Evolutionary conservation across 1,140 invertebrate genomes (phyloP).

Genomic region (Sitophilus oryzae): DNA sequence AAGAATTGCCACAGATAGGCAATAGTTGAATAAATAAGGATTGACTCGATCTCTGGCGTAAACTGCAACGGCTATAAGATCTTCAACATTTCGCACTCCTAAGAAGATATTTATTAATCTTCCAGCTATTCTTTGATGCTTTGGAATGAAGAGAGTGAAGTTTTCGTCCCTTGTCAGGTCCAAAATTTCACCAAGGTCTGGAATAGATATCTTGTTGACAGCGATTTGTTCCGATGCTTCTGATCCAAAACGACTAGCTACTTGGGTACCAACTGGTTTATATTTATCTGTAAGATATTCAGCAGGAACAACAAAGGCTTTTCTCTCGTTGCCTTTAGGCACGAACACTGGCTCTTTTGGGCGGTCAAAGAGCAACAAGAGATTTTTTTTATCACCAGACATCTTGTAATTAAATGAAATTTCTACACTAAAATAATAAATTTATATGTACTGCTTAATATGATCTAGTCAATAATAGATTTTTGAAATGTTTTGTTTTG

Average conservation of each 20-base stretch:
- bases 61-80: slow-evolving; percentile 61
- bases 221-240: slow-evolving; percentile 51
- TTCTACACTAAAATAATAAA: too few species aligned
- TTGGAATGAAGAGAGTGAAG: slow-evolving; percentile 71
- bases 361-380: slow-evolving; percentile 62
- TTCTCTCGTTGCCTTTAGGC: slow-evolving; percentile 52
- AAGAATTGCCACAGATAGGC: slow-evolving; percentile 65
- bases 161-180: slow-evolving; percentile 59
- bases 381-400: slow-evolving; percentile 40
- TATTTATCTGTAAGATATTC: slow-evolving; percentile 38
- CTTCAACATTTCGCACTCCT: slow-evolving; percentile 63
- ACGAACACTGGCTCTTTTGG: slow-evolving; percentile 67
- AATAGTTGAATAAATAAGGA: slow-evolving; percentile 72
- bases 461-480: too few species aligned
- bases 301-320: slow-evolving; percentile 55
- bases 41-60: slow-evolving; percentile 70
- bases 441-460: too few species aligned
- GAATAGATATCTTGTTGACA: slow-evolving; percentile 61
- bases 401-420: too few species aligned
- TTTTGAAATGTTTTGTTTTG: too few species aligned
- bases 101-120: slow-evolving; percentile 68
- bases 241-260: slow-evolving; percentile 49
- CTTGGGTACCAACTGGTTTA: slow-evolving; percentile 22
- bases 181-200: slow-evolving; percentile 60
- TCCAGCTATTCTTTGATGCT: slow-evolving; percentile 61